phyloP scores from a whole-genome alignment of 1,140 invertebrate species.

The Drosophila lini region DNA sequence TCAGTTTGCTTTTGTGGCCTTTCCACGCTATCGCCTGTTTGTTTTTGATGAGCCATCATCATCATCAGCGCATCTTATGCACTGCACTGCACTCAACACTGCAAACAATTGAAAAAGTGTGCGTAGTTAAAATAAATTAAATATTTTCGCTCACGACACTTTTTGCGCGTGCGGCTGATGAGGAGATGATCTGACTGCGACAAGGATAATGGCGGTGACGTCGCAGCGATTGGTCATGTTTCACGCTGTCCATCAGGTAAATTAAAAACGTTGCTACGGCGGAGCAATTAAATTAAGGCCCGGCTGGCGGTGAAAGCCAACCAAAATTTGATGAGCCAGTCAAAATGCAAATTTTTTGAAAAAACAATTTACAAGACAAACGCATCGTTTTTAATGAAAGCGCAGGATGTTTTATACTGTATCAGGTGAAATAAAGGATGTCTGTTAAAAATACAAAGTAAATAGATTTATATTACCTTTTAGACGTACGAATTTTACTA shows the following conservation, averaged over 20 bases:
- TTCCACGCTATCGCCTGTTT: constrained; percentile 52
- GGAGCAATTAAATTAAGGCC: constrained; percentile 46
- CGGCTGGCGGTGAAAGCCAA: not conserved
- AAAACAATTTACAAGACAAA: constrained; percentile 35
- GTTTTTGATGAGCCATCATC: constrained; percentile 54
- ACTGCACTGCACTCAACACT: constrained; percentile 11
- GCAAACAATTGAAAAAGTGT: constrained; percentile 28
- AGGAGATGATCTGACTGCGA: constrained; percentile 36
- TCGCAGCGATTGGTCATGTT: constrained; percentile 19
- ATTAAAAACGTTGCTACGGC: constrained; percentile 43
- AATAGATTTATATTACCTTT: not conserved
- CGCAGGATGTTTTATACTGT: not conserved
- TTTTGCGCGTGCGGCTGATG: constrained; percentile 34
- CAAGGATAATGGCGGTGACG: constrained; percentile 11
- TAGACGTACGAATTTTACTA: not conserved
- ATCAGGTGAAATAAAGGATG: not conserved
- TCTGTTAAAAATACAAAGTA: constrained; percentile 1
- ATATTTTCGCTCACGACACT: constrained; percentile 46
- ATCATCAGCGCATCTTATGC: constrained; percentile 38
- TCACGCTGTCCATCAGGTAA: constrained; percentile 49
- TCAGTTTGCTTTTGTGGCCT: constrained; percentile 38
- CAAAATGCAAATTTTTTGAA: constrained; percentile 48
- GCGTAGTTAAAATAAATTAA: constrained; percentile 62
- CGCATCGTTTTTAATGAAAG: constrained; percentile 6
- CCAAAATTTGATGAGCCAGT: constrained; percentile 42